Evolutionary conservation across 2,888 invertebrate species (phyloP).

Genomic region (Seira musarum): DNA sequence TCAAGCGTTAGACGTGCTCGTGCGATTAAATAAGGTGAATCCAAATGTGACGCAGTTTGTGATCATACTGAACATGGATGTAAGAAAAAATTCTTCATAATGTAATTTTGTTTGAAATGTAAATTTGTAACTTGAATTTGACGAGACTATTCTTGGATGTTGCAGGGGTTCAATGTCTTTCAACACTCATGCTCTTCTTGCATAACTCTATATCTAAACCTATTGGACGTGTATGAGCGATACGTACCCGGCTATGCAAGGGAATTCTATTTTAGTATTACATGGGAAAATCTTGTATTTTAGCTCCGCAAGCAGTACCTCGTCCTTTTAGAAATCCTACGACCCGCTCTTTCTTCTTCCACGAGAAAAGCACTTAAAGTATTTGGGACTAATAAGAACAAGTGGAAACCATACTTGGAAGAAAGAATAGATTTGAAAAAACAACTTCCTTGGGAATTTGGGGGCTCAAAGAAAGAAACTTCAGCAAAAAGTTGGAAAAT

Average conservation of each 20-base stretch:
- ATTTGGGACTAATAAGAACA: conserved; percentile 5
- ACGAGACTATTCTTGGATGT: neutral
- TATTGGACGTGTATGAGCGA: conserved; percentile 5
- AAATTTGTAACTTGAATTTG: neutral
- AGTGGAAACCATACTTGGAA: conserved; percentile 20
- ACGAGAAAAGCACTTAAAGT: conserved; percentile 22
- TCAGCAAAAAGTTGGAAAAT: neutral
- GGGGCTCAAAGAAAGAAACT: conserved; percentile 1
- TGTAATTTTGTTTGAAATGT: neutral
- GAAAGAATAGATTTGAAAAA: conserved; percentile 1
- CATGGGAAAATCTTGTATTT: conserved; percentile 1
- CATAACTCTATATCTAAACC: neutral
- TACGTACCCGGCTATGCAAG: conserved; percentile 15
- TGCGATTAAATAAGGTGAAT: neutral
- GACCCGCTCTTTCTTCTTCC: neutral
- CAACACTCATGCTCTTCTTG: conserved; percentile 13
- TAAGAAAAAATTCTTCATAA: neutral
- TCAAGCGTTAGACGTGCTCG: neutral
- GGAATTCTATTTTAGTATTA: conserved; percentile 11
- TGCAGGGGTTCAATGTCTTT: conserved; percentile 1
- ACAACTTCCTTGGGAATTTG: conserved; percentile 18
- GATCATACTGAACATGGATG: neutral
- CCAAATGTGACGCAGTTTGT: conserved; percentile 12
- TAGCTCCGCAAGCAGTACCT: neutral
- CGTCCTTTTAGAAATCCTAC: conserved; percentile 14